These are phyloP conservation scores for Meda fulgida DNA, from an alignment of 2,797 vertebrate genomes.

Conservation along the genomic window DNA sequence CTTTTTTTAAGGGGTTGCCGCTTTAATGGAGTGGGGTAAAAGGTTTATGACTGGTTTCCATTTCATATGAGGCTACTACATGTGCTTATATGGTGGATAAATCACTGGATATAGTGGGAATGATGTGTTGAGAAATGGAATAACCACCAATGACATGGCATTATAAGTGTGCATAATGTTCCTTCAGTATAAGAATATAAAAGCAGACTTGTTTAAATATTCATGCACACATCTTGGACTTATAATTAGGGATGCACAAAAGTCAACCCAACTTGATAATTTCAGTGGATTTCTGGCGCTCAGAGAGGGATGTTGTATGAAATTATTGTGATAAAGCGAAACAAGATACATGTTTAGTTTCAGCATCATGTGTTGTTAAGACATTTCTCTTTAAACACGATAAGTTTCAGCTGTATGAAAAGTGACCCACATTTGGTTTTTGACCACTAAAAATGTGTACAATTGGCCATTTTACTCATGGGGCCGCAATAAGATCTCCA, in stretches of 20 bases:
- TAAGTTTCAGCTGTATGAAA: no score
- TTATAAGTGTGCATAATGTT: background rate
- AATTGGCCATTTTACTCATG: no score
- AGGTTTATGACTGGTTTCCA: constrained; percentile 36
- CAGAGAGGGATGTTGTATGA: no score
- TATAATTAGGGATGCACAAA: background rate
- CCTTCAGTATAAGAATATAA: background rate
- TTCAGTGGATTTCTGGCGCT: no score
- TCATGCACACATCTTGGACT: constrained; percentile 2
- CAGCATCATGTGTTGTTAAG: no score
- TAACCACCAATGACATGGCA: background rate
- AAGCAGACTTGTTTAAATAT: background rate
- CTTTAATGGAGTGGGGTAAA: constrained; percentile 2
- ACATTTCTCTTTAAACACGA: no score
- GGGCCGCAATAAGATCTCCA: no score
- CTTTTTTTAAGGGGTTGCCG: background rate
- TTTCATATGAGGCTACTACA: constrained; percentile 18
- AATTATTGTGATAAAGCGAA: no score
- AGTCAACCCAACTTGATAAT: no score
- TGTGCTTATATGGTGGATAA: background rate
- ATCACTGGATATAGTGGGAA: background rate
- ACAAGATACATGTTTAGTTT: no score
- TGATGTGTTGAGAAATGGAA: background rate
- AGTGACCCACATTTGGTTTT: no score
- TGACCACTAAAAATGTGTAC: no score